Conservation (phyloP, 2,888 invertebrate species). For the Flexamia atlantica region DNA sequence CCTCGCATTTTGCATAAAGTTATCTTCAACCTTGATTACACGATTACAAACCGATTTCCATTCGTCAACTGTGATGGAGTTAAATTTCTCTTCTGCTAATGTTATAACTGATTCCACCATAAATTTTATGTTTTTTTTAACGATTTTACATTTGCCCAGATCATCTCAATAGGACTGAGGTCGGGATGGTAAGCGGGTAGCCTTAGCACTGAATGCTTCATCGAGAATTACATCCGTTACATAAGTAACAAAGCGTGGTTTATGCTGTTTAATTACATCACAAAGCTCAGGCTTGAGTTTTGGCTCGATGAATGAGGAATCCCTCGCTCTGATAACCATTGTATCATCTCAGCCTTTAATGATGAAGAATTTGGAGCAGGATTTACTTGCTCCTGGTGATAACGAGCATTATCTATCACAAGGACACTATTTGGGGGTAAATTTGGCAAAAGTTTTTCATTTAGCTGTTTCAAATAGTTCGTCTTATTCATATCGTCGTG, state of each 20-base stretch:
- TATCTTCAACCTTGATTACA: too few relatives aligned
- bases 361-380: slow-evolving; percentile 21
- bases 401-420: slow-evolving; percentile 34
- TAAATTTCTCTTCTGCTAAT: too few relatives aligned
- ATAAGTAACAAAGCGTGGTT: neutral
- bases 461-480: neutral
- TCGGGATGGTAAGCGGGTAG: too few relatives aligned
- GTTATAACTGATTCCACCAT: neutral
- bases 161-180: too few relatives aligned
- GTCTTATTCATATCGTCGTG: slow-evolving; percentile 25
- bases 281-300: slow-evolving; percentile 13
- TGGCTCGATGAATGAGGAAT: neutral
- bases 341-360: slow-evolving; percentile 10
- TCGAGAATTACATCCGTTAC: too few relatives aligned
- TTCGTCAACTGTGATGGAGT: too few relatives aligned
- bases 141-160: too few relatives aligned
- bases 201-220: too few relatives aligned
- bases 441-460: slow-evolving; percentile 31
- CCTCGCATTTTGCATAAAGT: too few relatives aligned
- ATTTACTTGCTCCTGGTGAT: slow-evolving; percentile 38
- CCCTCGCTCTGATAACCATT: slow-evolving; percentile 20
- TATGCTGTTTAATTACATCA: neutral
- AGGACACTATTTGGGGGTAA: slow-evolving; percentile 6
- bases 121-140: neutral
- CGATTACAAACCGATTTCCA: too few relatives aligned